Evolutionary conservation across 2,888 invertebrate species (phyloP), one percentile per base, ranked within the genome.

Genomic region (Baronia brevicornis): DNA sequence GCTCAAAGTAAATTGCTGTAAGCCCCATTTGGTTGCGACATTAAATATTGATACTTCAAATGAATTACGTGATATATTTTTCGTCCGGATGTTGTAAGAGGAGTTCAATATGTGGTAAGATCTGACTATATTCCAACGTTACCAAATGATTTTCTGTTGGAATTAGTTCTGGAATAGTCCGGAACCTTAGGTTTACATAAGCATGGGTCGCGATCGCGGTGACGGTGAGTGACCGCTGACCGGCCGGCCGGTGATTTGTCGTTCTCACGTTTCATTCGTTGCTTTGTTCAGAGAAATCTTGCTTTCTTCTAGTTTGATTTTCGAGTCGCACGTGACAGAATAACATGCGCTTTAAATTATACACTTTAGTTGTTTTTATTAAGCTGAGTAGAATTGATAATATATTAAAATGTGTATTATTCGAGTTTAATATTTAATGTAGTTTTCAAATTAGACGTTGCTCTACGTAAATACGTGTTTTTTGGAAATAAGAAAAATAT

Each of bases 221-320:
- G n/a, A 20, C 52, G 64, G 70, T 69, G 68, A 66, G 43, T 71
- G 72, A 70, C 67, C 63, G 50, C 34, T n/a, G 28, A 36, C 17
- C 55, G 54, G 44, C 47, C 48, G 46, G 39, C 39, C 33, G 28
- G 22, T 13, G 33, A 13, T 14, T 24, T 24, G 25, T 11, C 20
- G 10, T 27, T 9, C 18, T 26, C 15, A 27, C 30, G 23, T 24
- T 35, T 26, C 18, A 29, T 21, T 13, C 31, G 24, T 32, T 30
- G 30, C 30, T 25, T 12, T 12, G 15, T 12, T 13, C 11, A 8
- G 12, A n/a, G n/a, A 23, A 8, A 19, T 21, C 51, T 47, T 46
- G 43, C 44, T 53, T 55, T 54, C 50, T 49, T 44, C 38, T 48
- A 47, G 44, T 48, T 33, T 24, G 30, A 41, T 50, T 28, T 39